phyloP scores from a whole-genome alignment of 2,113 vertebrate genomes.

The Mustela nigripes region DNA sequence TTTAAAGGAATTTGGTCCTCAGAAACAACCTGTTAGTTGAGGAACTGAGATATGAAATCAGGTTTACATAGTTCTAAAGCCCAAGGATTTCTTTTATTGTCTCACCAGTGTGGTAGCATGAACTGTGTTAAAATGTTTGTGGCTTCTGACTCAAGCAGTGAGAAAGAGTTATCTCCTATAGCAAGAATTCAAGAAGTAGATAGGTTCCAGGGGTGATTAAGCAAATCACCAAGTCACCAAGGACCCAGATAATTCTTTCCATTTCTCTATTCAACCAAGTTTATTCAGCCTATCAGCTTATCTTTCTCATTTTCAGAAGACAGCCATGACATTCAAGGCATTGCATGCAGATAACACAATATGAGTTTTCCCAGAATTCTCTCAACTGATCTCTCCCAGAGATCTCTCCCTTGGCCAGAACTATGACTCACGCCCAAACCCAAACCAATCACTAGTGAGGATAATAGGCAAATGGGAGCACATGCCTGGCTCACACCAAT shows the following conservation, averaged over 20 bases:
- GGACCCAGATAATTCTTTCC: background rate
- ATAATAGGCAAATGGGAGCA: background rate
- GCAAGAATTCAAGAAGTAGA: background rate
- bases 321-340: background rate
- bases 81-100: background rate
- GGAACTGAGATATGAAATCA: background rate
- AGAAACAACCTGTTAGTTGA: background rate
- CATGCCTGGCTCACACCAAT: background rate
- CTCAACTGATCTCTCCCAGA: background rate
- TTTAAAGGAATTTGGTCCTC: background rate
- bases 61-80: background rate
- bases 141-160: background rate
- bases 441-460: background rate
- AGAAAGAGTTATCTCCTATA: background rate
- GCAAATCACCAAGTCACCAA: background rate
- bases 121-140: background rate
- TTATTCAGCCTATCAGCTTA: background rate
- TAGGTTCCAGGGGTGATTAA: background rate
- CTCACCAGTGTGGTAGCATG: background rate
- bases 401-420: background rate
- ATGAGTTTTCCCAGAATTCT: background rate
- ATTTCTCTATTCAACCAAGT: background rate
- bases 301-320: background rate
- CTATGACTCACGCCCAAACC: background rate
- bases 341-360: background rate